These are phyloP conservation scores for Melanophora roralis DNA, from an alignment of 2,888 invertebrate species.

Conservation along the genomic window DNA sequence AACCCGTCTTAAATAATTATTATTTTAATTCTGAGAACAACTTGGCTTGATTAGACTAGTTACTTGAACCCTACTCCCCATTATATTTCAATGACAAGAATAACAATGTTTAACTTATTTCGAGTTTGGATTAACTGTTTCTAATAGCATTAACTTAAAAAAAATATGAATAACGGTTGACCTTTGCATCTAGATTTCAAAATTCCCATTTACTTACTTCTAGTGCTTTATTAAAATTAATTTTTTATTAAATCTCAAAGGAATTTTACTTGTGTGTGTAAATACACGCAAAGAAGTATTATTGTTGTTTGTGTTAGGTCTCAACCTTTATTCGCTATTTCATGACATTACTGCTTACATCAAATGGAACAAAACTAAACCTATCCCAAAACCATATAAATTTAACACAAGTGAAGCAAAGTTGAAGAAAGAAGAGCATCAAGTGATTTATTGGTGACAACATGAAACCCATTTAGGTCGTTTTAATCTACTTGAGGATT, in stretches of 20 bases:
- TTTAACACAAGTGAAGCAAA: neutral
- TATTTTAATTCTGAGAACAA: too few species aligned
- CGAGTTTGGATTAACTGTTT: too few species aligned
- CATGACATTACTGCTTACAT: neutral
- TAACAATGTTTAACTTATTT: too few species aligned
- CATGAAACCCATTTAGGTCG: constrained; percentile 34
- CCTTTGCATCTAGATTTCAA: too few species aligned
- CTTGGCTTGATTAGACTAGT: too few species aligned
- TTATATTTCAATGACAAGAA: too few species aligned
- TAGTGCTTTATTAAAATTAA: constrained; percentile 2
- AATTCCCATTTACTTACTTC: neutral
- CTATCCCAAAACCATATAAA: neutral
- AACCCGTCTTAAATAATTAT: too few species aligned
- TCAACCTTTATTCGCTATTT: constrained; percentile 23
- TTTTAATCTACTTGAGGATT: constrained; percentile 46
- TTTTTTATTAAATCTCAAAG: neutral
- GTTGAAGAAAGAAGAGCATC: neutral
- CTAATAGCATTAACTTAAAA: too few species aligned
- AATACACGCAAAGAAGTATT: neutral
- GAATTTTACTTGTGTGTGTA: neutral
- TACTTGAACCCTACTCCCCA: too few species aligned
- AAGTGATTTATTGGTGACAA: constrained; percentile 57
- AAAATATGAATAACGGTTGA: too few species aligned
- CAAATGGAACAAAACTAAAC: neutral
- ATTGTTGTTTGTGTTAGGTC: neutral